Base-by-base conservation (phyloP, 2,888 invertebrate species). In the Ethmia dodecea region DNA sequence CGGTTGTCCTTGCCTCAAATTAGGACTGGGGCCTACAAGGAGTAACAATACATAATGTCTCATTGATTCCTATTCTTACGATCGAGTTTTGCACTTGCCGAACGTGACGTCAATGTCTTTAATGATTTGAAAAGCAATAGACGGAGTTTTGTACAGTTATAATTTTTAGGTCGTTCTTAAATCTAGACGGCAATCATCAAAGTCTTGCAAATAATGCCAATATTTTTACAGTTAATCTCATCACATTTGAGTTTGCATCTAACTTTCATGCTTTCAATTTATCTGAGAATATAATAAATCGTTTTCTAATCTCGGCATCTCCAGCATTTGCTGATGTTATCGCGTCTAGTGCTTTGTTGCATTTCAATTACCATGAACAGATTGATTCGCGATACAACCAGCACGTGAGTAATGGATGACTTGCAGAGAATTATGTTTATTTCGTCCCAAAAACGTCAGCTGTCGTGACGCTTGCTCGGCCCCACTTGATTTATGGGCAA, bases 401-500 rank as follows among this genome's bases (percentile, higher is more conserved):
- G 38, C 49, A 26, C n/a, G n/a, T n/a, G n/a, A 12, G 11, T 26
- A 26, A 26, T 26, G 26, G 26, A 49, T 48, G 49, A 50, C 42
- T 50, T 49, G 42, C 52, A 36, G 43, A 55, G 43, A 53, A 49
- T 49, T 51, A 59, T 57, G 53, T 40, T 52, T 40, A 51, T 53
- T 60, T 46, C 38, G 62, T 47, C 60, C 59, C 56, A 56, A 60
- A 63, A 63, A 56, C 48, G 57, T 45, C 55, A 49, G 2, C 12
- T 26, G 26, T 26, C 22, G 8, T 8, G 9, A 8, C 42, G 50
- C 50, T 48, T 44, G 50, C 50, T 48, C 44, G 47, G 49, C 49
- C 44, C 47, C 32, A 39, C 37, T 50, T 58, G 58, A 65, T 60
- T 67, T 67, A 69, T 61, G 57, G 50, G n/a, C n/a, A n/a, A n/a